Conservation (phyloP, 1,140 invertebrate genomes). For the Meloidogyne hapla region DNA sequence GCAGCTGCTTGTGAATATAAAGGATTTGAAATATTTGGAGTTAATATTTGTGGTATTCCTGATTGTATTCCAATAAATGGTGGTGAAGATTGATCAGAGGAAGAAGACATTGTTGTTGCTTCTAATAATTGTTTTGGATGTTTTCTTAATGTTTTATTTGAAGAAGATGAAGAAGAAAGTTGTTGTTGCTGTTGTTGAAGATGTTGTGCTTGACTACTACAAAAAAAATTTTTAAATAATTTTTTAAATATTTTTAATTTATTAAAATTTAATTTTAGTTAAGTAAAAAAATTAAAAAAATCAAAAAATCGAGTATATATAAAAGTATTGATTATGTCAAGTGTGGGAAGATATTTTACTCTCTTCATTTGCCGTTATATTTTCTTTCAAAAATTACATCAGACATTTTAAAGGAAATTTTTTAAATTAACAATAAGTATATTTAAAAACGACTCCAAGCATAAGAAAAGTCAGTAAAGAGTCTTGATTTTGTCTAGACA, state of each 20-base stretch:
- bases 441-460: too few relatives aligned
- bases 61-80: conserved; percentile 7
- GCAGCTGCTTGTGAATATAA: conserved; percentile 23
- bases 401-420: too few relatives aligned
- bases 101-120: background rate
- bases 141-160: background rate
- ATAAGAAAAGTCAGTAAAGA: too few relatives aligned
- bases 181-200: background rate
- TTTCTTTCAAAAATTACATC: too few relatives aligned
- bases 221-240: too few relatives aligned
- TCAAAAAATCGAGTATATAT: background rate
- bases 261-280: too few relatives aligned
- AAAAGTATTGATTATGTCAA: background rate
- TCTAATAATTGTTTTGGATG: background rate
- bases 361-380: too few relatives aligned
- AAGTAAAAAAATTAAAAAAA: too few relatives aligned
- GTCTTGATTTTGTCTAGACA: too few relatives aligned
- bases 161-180: background rate
- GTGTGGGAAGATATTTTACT: too few relatives aligned
- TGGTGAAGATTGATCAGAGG: background rate
- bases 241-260: too few relatives aligned
- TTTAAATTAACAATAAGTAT: too few relatives aligned
- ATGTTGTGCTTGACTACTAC: background rate
- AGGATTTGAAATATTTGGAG: conserved; percentile 17
- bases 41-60: conserved; percentile 16